These are phyloP conservation scores for Hystrix cristata DNA, from an alignment of 2,113 vertebrate genomes.

Conservation along the genomic window DNA sequence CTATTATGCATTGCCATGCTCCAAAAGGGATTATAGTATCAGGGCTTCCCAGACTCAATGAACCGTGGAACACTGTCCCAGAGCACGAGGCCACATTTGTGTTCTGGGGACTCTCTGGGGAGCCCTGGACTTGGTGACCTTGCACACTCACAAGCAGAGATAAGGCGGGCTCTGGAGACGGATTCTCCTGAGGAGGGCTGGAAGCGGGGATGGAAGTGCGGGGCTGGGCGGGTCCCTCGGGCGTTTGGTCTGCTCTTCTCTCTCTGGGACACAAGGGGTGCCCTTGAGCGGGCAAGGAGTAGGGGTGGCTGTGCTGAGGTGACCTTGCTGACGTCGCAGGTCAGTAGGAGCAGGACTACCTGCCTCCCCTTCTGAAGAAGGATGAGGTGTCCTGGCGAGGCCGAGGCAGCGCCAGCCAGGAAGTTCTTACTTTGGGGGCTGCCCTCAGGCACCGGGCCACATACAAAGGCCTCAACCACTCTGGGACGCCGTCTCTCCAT, in stretches of 20 bases:
- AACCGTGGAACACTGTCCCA: rapidly evolving
- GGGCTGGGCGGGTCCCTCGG: neutral
- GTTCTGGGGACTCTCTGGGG: neutral
- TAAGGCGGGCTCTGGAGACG: neutral
- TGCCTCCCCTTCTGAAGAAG: neutral
- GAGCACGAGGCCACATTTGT: no score
- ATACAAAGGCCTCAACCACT: neutral
- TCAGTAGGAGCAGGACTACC: neutral
- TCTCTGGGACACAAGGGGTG: neutral
- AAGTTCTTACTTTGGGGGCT: neutral
- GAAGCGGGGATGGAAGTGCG: neutral
- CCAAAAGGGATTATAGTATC: neutral
- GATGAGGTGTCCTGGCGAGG: neutral
- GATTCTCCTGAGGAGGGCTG: neutral
- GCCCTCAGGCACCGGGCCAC: neutral
- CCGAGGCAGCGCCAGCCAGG: neutral
- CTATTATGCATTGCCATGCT: neutral
- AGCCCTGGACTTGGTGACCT: neutral
- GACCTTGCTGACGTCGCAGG: neutral
- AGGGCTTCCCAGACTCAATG: neutral
- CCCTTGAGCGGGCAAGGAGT: neutral
- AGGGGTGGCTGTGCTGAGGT: no score
- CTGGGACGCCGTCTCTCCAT: neutral
- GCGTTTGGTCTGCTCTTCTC: neutral
- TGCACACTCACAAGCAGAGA: neutral